Evolutionary conservation across 1,140 invertebrate species (phyloP).

Genomic region (Lepidotrigona ventralis): DNA sequence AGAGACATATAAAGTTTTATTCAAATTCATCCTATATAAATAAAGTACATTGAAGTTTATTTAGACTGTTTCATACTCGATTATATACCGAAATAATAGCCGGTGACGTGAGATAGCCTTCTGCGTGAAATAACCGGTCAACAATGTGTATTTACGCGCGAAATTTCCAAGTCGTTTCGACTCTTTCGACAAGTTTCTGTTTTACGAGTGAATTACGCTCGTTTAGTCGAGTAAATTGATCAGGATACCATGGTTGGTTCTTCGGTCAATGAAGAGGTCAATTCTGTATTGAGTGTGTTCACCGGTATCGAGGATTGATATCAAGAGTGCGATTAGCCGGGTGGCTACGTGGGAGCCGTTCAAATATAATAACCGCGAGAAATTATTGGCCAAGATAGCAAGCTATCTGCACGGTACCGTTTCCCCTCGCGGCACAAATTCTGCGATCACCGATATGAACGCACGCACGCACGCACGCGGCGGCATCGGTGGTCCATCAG

Average conservation of each 20-base stretch:
- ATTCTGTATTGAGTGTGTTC: neutral
- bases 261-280: no score
- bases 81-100: no score
- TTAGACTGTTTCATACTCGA: no score
- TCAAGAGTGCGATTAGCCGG: neutral
- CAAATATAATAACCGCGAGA: slow-evolving; percentile 45
- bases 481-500: slow-evolving; percentile 31
- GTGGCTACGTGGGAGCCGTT: neutral
- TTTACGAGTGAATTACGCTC: neutral
- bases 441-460: slow-evolving; percentile 53
- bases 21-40: no score
- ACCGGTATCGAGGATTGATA: neutral
- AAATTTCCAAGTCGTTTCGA: neutral
- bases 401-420: slow-evolving; percentile 28
- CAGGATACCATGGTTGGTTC: neutral
- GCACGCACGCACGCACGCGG: no score
- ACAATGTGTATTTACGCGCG: no score
- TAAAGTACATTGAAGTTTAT: no score
- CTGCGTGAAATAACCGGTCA: no score
- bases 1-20: no score
- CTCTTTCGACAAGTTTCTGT: neutral
- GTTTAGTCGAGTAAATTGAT: neutral
- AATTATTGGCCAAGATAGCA: slow-evolving; percentile 44
- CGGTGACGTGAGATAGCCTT: no score
- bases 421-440: slow-evolving; percentile 48